Conservation (phyloP, 2,113 vertebrate species). For the Thomomys bottae region DNA sequence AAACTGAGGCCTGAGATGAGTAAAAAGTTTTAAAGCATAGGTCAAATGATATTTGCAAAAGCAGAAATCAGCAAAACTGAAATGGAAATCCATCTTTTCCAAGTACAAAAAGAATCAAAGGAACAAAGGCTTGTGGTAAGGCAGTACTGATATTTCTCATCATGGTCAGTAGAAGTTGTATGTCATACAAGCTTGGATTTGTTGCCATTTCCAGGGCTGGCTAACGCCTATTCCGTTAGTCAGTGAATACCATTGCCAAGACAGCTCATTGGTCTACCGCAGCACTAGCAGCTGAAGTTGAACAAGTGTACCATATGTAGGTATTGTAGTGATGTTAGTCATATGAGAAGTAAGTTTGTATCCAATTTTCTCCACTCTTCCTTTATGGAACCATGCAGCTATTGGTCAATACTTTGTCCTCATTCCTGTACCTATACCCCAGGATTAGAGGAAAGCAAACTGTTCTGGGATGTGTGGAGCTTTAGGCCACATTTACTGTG, state of each 20-base stretch:
- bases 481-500: neutral
- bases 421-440: neutral
- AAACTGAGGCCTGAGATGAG: neutral
- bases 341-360: neutral
- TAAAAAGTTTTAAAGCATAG: neutral
- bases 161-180: too few relatives aligned
- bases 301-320: neutral
- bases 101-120: too few relatives aligned
- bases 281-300: neutral
- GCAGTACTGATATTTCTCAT: too few relatives aligned
- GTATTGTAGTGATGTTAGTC: neutral
- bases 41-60: neutral
- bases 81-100: neutral
- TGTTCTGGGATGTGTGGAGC: neutral
- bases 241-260: neutral
- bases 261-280: neutral
- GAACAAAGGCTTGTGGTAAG: too few relatives aligned
- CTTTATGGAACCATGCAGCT: neutral
- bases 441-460: neutral
- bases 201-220: too few relatives aligned
- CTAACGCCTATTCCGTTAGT: too few relatives aligned
- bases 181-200: too few relatives aligned
- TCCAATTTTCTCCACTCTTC: neutral
- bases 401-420: neutral
- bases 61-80: neutral